Evolutionary conservation across 2,888 invertebrate species (phyloP).

Genomic region (Cephus sareptanus): DNA sequence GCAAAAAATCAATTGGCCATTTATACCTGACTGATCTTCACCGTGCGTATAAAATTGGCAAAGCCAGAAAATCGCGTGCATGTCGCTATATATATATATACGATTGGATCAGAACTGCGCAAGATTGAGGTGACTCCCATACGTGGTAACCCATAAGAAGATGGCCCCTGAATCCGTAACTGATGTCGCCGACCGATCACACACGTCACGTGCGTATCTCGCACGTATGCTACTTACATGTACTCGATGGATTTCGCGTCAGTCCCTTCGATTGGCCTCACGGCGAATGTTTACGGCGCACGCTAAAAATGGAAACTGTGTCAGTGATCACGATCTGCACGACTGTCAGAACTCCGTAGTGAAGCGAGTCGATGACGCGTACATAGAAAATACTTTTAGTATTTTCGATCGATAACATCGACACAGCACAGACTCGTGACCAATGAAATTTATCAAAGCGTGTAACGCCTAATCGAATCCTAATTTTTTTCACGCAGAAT

Average conservation of each 20-base stretch:
- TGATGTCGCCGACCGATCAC: background rate
- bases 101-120: background rate
- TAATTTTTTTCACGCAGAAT: background rate
- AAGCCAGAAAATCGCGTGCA: background rate
- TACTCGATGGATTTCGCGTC: background rate
- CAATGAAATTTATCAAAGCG: background rate
- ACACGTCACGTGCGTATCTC: background rate
- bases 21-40: background rate
- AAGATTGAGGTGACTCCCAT: background rate
- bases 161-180: background rate
- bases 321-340: constrained; percentile 24
- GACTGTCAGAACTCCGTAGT: constrained; percentile 1
- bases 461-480: background rate
- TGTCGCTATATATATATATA: too few relatives aligned
- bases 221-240: background rate
- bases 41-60: background rate
- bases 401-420: background rate
- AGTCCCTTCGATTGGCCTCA: background rate
- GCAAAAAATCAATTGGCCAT: background rate
- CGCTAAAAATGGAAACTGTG: constrained; percentile 42
- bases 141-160: background rate
- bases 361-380: constrained; percentile 13
- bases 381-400: background rate
- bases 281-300: background rate
- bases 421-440: background rate